phyloP scores from a whole-genome alignment of 2,797 vertebrate species.

The Ctenosaura bakeri region DNA sequence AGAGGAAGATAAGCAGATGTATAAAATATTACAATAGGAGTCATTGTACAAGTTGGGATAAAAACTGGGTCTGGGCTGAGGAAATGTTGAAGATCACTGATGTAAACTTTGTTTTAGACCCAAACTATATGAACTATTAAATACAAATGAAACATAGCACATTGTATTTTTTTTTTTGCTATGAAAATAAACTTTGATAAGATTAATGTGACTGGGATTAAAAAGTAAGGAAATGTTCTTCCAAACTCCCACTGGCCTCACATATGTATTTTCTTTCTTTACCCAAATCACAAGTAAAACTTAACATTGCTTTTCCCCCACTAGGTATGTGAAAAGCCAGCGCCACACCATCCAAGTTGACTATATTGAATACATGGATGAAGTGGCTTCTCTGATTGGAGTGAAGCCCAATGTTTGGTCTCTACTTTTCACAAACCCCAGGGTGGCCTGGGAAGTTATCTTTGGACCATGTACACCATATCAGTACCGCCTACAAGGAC shows the following conservation, averaged over 20 bases:
- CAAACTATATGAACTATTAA: neutral
- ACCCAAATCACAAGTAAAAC: neutral
- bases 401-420: conserved; percentile 79
- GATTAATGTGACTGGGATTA: neutral
- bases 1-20: neutral
- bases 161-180: neutral
- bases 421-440: conserved; percentile 87
- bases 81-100: neutral
- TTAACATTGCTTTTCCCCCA: conserved; percentile 36
- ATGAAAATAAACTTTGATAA: neutral
- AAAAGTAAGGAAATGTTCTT: neutral
- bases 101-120: neutral
- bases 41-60: neutral
- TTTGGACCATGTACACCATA: conserved; percentile 86
- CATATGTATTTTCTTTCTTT: neutral
- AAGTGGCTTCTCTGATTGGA: conserved; percentile 83
- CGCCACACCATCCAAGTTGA: conserved; percentile 92
- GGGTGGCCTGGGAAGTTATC: conserved; percentile 78
- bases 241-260: neutral
- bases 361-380: conserved; percentile 88
- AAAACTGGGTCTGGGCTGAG: neutral
- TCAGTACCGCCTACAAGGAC: conserved; percentile 89
- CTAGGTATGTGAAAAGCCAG: conserved; percentile 87
- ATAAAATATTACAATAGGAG: neutral
- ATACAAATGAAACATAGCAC: neutral